Evolutionary conservation across 2,888 invertebrate genomes (phyloP).

Genomic region (Sialis fuliginosa): DNA sequence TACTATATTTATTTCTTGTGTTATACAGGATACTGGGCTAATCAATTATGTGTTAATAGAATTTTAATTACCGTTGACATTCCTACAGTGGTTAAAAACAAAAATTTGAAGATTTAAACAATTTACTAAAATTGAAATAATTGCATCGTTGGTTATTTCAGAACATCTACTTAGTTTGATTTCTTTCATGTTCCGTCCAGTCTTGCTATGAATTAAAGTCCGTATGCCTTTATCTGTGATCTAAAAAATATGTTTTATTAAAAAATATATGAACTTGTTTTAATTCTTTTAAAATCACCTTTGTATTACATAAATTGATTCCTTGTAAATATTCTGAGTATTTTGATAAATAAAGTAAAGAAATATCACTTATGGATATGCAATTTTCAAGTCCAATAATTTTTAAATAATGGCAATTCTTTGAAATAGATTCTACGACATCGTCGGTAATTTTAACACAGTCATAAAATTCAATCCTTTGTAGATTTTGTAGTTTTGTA

Average conservation of each 20-base stretch:
- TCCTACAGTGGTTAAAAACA: slow-evolving; percentile 14
- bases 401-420: slow-evolving; percentile 27
- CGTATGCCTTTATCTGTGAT: slow-evolving; percentile 19
- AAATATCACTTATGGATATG: slow-evolving; percentile 18
- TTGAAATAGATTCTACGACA: slow-evolving; percentile 11
- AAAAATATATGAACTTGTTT: slow-evolving; percentile 5
- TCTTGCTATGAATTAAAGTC: slow-evolving; percentile 15
- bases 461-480: background rate
- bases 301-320: slow-evolving; percentile 20
- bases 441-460: background rate
- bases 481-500: background rate
- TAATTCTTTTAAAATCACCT: slow-evolving; percentile 14
- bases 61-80: slow-evolving; percentile 10
- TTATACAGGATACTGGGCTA: too few relatives aligned
- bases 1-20: too few relatives aligned
- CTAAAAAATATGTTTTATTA: slow-evolving; percentile 11
- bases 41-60: background rate
- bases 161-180: slow-evolving; percentile 18
- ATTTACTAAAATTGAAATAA: slow-evolving; percentile 16
- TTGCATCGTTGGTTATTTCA: slow-evolving; percentile 16
- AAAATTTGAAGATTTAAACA: slow-evolving; percentile 19
- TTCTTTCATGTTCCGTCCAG: slow-evolving; percentile 17
- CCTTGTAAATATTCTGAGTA: slow-evolving; percentile 15
- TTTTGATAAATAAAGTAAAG: slow-evolving; percentile 15
- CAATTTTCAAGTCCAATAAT: slow-evolving; percentile 29